phyloP scores from a whole-genome alignment of 2,797 vertebrate species.

The Poeciliopsis gracilis region DNA sequence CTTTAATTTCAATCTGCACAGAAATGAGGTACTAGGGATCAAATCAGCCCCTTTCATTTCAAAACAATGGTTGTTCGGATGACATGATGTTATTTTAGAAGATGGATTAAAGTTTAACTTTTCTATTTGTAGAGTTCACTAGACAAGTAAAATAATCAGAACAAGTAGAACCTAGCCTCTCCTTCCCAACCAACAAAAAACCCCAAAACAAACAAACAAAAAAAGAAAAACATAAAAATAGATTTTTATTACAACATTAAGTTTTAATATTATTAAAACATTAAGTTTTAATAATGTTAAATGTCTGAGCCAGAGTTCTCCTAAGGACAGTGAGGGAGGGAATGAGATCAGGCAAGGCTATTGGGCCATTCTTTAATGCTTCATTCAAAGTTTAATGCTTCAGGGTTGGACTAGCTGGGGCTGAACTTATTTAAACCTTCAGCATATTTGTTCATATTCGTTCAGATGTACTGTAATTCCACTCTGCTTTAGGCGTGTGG shows the following conservation, averaged over 20 bases:
- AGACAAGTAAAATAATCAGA: neutral
- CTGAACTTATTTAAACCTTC: conserved; percentile 27
- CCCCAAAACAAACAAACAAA: neutral
- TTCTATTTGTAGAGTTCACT: neutral
- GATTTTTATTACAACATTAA: no score
- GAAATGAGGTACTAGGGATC: neutral
- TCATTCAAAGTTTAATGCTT: conserved; percentile 36
- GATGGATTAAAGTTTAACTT: neutral
- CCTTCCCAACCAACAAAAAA: neutral
- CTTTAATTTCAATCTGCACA: conserved; percentile 7
- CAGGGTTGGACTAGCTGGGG: conserved; percentile 3
- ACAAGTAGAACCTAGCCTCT: neutral
- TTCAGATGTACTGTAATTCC: conserved; percentile 8
- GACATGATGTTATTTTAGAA: neutral
- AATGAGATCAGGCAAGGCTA: conserved; percentile 13
- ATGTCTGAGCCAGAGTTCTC: neutral
- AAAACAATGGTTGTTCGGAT: no score
- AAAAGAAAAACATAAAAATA: neutral
- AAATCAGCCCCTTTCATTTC: neutral
- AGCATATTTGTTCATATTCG: neutral
- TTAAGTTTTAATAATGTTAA: neutral
- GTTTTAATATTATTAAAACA: neutral
- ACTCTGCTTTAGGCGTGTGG: conserved; percentile 30
- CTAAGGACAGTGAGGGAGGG: neutral
- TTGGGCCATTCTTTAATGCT: conserved; percentile 47